Percentiles rank a stretch among this genome's conserved stretches.
These are phyloP conservation scores for Colostygia pectinataria DNA, from an alignment of 2,888 invertebrate genomes.

Conservation along the genomic window DNA sequence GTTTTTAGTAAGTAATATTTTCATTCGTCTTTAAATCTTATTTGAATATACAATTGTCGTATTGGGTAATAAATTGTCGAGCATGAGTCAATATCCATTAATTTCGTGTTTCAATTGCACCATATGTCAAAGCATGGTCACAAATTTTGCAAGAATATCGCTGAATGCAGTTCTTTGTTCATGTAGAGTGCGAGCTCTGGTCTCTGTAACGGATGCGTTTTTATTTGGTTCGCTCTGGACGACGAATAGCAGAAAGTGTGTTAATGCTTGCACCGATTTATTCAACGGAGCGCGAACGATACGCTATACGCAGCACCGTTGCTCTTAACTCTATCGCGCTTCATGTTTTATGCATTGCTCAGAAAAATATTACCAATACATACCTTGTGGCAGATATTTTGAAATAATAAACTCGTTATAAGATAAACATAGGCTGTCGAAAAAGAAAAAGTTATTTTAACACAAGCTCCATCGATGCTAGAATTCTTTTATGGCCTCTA, in stretches of 20 bases:
- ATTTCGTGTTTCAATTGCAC: constrained; percentile 30
- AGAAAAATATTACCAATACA: not conserved
- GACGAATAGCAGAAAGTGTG: constrained; percentile 68
- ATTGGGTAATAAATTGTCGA: constrained; percentile 16
- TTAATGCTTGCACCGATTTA: constrained; percentile 64
- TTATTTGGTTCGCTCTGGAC: constrained; percentile 58
- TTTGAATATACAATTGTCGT: constrained; percentile 11
- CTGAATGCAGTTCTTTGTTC: constrained; percentile 24
- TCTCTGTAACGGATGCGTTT: constrained; percentile 68
- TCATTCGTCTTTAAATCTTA: constrained; percentile 4
- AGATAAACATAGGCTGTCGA: not conserved
- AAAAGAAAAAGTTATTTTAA: too few species aligned
- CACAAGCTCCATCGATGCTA: too few species aligned
- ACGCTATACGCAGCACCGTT: constrained; percentile 49
- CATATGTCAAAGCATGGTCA: constrained; percentile 29
- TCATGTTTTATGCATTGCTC: constrained; percentile 7
- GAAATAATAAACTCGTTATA: too few species aligned
- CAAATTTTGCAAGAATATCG: constrained; percentile 30
- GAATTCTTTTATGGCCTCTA: too few species aligned
- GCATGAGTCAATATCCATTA: constrained; percentile 23
- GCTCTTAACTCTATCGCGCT: constrained; percentile 62
- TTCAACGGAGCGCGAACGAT: constrained; percentile 66
- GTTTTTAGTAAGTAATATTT: not conserved
- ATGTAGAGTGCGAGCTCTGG: constrained; percentile 27
- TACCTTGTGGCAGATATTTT: too few species aligned